Base-by-base conservation (phyloP, 2,797 vertebrate species). In the Fistularia tabacaria region DNA sequence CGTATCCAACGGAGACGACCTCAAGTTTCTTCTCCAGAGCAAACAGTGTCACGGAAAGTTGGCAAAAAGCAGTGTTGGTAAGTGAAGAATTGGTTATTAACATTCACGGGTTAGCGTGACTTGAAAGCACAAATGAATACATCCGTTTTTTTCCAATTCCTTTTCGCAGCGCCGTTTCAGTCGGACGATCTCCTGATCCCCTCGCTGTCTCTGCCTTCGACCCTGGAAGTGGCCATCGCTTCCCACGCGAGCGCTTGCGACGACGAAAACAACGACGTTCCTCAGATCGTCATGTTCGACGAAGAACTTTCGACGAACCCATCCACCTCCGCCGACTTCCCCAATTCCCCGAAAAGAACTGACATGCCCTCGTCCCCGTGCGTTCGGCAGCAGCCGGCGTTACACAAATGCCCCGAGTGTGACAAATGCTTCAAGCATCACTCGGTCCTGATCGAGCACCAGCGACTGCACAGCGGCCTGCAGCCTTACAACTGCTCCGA, bases 21-120 rank as follows among this genome's bases (percentile, higher is more conserved):
- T 90, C 8, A 89, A 86, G 57, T 89, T 90, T 80, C 86, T 90
- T 42, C 86, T 90, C 51, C 88, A 89, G 65, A 90, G 81, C 75
- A 90, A 90, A 64, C 87, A 90, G 71, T 90, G 86, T 50, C 87
- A 88, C 0, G 87, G 87, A 14, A 90, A 89, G 50, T 40, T 90
- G 60, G 82, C 80, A 8, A 88, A 88, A 54, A 84, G 51, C 39
- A 79, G 53, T 13, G 46, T 85, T 47, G 84, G 87, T 88, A 67
- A 46, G 84, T 65, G 10, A 46, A 52, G 6, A 13, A 9, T 15
- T 14, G 15, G 8, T 14, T 38, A 8, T 42, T 10, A 13, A 37
- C 6, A 9, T 1, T 25, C 13, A 46, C 13, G 12, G 0, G 4
- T 57, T 7, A 55, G 6, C 9, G 38, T n/a, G 1, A n/a, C n/a